These are phyloP conservation scores for Lasioglossum figueresi DNA, from an alignment of 2,888 invertebrate genomes.

Conservation along the genomic window DNA sequence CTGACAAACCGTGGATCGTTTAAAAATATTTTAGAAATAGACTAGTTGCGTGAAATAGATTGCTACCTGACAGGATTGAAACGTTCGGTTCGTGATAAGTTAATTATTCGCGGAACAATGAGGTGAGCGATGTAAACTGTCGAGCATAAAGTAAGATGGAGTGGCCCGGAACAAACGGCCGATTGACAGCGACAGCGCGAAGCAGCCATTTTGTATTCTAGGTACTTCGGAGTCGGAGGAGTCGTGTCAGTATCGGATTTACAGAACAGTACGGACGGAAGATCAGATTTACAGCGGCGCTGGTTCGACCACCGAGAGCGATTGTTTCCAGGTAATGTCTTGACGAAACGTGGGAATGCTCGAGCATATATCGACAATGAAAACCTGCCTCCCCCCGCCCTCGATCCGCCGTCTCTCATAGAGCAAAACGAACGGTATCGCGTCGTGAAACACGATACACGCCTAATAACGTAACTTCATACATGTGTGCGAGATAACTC, in stretches of 20 bases:
- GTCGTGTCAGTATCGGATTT: conserved; percentile 58
- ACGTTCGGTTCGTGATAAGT: neutral
- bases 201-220: conserved; percentile 46
- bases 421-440: conserved; percentile 74
- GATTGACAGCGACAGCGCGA: neutral
- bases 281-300: conserved; percentile 64
- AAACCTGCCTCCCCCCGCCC: conserved; percentile 55
- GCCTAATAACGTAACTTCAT: conserved; percentile 71
- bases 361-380: conserved; percentile 68
- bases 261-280: conserved; percentile 59
- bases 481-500: conserved; percentile 22
- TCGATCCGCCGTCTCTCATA: conserved; percentile 60
- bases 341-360: conserved; percentile 78
- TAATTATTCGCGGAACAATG: neutral
- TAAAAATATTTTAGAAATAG: neutral
- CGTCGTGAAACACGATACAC: conserved; percentile 73
- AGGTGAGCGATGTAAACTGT: neutral
- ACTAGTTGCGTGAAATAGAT: neutral
- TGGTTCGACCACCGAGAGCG: conserved; percentile 59
- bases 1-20: neutral
- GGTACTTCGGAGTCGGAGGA: conserved; percentile 28
- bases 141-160: neutral
- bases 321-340: conserved; percentile 71
- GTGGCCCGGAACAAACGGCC: neutral
- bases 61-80: neutral